phyloP scores from a whole-genome alignment of 2,888 invertebrate species.

The Euspilapteryx auroguttella region DNA sequence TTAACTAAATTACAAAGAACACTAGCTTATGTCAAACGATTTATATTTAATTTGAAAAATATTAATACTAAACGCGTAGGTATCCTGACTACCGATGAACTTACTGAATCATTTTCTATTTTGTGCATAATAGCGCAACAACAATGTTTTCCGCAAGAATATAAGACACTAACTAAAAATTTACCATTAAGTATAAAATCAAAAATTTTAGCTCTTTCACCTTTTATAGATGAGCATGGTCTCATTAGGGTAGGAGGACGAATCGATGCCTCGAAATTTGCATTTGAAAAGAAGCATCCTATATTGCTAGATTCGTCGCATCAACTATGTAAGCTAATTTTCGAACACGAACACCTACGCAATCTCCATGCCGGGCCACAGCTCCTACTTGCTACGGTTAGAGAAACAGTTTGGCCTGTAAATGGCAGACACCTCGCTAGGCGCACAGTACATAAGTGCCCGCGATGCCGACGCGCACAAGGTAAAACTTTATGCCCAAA shows the following conservation, averaged over 20 bases:
- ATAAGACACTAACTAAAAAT: too few relatives aligned
- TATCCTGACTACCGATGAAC: too few relatives aligned
- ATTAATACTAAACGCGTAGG: too few relatives aligned
- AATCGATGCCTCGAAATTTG: slow-evolving; percentile 1
- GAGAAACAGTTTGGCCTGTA: slow-evolving; percentile 2
- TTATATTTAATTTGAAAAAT: too few relatives aligned
- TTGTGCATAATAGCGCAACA: too few relatives aligned
- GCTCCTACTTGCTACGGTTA: not conserved
- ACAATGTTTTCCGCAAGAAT: too few relatives aligned
- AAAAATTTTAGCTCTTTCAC: slow-evolving; percentile 3
- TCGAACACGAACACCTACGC: slow-evolving; percentile 1
- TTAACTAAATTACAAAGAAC: too few relatives aligned
- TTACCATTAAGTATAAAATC: too few relatives aligned
- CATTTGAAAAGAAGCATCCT: slow-evolving; percentile 2
- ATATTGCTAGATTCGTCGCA: not conserved
- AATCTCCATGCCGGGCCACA: slow-evolving; percentile 3
- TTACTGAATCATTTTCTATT: too few relatives aligned
- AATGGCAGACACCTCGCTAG: slow-evolving; percentile 3
- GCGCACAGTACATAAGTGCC: not conserved
- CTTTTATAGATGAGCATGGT: slow-evolving; percentile 5
- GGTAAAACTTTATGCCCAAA: not conserved
- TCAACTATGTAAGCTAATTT: not conserved
- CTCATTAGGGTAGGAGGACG: slow-evolving; percentile 5
- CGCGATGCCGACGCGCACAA: not conserved
- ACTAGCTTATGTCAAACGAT: too few relatives aligned